Evolutionary conservation across 2,113 vertebrate genomes (phyloP).

Genomic region (Campylomormyrus tamandua): DNA sequence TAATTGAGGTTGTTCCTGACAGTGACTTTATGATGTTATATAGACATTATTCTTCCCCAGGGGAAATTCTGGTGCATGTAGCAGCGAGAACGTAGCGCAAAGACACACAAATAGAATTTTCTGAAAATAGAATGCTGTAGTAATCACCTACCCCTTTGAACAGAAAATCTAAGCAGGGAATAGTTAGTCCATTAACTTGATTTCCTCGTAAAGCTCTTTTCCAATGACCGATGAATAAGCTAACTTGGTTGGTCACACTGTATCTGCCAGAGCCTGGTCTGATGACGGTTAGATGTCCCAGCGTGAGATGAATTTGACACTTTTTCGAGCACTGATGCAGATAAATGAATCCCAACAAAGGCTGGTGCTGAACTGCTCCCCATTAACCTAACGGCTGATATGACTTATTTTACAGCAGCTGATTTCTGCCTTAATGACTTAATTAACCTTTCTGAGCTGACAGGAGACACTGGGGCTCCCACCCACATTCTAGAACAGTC

Average conservation of each 20-base stretch:
- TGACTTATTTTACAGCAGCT: neutral
- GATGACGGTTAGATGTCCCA: neutral
- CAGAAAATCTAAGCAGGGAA: neutral
- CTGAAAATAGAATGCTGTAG: neutral
- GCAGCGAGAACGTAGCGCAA: neutral
- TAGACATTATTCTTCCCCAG: neutral
- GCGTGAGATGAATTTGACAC: neutral
- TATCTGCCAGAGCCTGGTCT: neutral
- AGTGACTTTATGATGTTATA: too few species aligned
- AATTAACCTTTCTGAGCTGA: neutral
- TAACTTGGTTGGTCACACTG: neutral
- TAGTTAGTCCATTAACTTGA: neutral
- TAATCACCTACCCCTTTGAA: neutral
- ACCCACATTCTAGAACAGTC: neutral
- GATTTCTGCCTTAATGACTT: neutral
- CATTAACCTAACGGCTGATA: neutral
- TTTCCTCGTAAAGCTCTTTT: neutral
- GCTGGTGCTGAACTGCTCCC: neutral
- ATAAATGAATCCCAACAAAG: neutral
- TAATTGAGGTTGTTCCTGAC: too few species aligned
- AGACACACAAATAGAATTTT: neutral
- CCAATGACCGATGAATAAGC: neutral
- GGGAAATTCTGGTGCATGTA: neutral
- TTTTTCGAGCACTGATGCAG: neutral
- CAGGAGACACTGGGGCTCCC: neutral